Percentiles rank a stretch among this genome's conserved stretches.
phyloP scores from a whole-genome alignment of 1,140 invertebrate genomes.

The Paraescarpia echinospica region DNA sequence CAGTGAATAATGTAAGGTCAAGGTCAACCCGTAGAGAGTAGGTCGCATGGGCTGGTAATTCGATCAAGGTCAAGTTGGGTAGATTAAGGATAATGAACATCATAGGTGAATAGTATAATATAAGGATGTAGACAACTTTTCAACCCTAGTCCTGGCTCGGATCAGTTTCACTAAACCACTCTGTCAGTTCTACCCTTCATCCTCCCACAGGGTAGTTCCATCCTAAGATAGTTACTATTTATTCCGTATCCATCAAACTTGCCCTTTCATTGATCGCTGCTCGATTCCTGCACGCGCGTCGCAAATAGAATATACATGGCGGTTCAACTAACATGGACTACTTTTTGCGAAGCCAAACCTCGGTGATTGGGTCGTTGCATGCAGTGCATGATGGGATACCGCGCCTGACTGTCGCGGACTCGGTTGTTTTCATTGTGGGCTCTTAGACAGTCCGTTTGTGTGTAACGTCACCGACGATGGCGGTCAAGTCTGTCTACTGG shows the following conservation, averaged over 20 bases:
- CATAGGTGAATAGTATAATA: not conserved
- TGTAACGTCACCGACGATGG: not conserved
- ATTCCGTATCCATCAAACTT: not conserved
- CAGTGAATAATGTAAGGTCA: not conserved
- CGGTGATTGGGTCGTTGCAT: not conserved
- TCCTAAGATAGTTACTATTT: not conserved
- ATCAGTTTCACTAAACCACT: not conserved
- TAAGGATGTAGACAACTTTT: not conserved
- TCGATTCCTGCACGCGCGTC: not conserved
- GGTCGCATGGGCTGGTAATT: not conserved
- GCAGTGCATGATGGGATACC: not conserved
- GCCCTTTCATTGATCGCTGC: not conserved
- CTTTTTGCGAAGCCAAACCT: not conserved
- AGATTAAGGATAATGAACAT: not conserved
- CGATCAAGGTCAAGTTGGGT: not conserved
- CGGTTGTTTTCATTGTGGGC: not conserved
- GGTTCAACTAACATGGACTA: not conserved
- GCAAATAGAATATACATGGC: not conserved
- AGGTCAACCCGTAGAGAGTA: not conserved
- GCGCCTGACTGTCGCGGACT: not conserved
- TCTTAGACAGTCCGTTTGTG: not conserved
- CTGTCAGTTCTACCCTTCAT: not conserved
- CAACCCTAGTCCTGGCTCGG: not conserved
- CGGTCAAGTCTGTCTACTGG: constrained; percentile 41
- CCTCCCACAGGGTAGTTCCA: not conserved